Evolutionary conservation across 2,888 invertebrate species (phyloP).

Genomic region (Troides oblongomaculatus): DNA sequence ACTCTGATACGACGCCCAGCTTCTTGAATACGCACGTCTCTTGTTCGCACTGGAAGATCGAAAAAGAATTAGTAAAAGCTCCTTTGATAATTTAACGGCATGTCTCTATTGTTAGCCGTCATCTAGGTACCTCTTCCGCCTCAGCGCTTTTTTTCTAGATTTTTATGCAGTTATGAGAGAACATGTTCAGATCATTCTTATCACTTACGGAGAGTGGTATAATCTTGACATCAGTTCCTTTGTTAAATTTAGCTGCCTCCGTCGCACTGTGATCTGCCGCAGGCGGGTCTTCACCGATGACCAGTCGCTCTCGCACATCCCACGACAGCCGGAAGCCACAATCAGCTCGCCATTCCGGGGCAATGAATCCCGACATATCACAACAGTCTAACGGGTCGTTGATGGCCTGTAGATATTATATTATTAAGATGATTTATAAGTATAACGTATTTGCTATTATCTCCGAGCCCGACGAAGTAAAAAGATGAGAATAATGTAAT

Average conservation of each 20-base stretch:
- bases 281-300: constrained; percentile 36
- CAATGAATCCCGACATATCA: constrained; percentile 56
- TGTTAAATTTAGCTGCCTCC: constrained; percentile 33
- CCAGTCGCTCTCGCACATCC: constrained; percentile 46
- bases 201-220: constrained; percentile 53
- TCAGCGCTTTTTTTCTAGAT: no score
- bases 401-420: constrained; percentile 29
- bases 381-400: constrained; percentile 65
- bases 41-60: constrained; percentile 54
- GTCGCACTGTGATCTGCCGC: constrained; percentile 34
- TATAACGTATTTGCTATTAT: no score
- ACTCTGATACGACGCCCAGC: constrained; percentile 48
- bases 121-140: no score
- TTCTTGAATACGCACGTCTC: constrained; percentile 61
- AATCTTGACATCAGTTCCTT: constrained; percentile 50
- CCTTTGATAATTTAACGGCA: no score
- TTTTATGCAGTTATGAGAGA: no score
- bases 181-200: no score
- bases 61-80: no score
- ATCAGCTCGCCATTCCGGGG: constrained; percentile 50
- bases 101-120: no score
- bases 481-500: no score
- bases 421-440: neutral
- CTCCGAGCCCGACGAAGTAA: no score
- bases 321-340: constrained; percentile 59